These are phyloP conservation scores for Megalops atlanticus DNA, from an alignment of 2,113 vertebrate species.

Conservation along the genomic window DNA sequence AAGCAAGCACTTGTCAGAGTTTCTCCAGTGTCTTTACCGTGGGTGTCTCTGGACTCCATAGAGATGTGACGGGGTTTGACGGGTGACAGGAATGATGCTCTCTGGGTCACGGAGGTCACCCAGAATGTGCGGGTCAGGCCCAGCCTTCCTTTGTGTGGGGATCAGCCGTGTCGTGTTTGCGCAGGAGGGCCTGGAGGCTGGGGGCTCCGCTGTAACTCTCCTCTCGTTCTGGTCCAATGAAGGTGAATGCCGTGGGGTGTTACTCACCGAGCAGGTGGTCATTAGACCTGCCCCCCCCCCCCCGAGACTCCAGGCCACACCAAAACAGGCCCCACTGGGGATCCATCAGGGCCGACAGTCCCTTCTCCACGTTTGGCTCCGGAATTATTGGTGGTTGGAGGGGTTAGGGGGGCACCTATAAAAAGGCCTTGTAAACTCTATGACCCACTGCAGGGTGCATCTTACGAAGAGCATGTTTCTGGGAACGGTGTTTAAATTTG, in stretches of 20 bases:
- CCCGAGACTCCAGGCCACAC: not conserved
- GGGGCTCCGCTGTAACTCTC: not conserved
- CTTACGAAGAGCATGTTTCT: not conserved
- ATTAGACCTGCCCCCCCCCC: no score
- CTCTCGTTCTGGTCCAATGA: not conserved
- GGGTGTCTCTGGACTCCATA: not conserved
- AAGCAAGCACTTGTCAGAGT: no score
- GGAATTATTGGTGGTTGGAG: not conserved
- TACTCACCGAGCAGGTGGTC: not conserved
- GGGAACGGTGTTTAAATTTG: not conserved
- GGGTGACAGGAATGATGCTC: not conserved
- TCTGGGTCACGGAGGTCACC: not conserved
- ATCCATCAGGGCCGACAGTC: not conserved
- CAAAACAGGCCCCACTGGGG: not conserved
- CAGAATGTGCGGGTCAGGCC: not conserved
- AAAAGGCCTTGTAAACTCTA: constrained; percentile 8
- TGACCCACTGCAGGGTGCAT: not conserved
- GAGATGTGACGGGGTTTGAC: not conserved
- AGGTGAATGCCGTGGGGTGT: not conserved
- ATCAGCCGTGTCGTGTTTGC: not conserved
- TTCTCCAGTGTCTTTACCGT: not conserved
- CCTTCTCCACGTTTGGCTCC: not conserved
- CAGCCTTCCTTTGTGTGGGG: not conserved
- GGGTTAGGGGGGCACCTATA: not conserved
- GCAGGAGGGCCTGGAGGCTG: not conserved